These are phyloP conservation scores for Linnaemya tessellans DNA, from an alignment of 2,888 invertebrate genomes.

Conservation along the genomic window DNA sequence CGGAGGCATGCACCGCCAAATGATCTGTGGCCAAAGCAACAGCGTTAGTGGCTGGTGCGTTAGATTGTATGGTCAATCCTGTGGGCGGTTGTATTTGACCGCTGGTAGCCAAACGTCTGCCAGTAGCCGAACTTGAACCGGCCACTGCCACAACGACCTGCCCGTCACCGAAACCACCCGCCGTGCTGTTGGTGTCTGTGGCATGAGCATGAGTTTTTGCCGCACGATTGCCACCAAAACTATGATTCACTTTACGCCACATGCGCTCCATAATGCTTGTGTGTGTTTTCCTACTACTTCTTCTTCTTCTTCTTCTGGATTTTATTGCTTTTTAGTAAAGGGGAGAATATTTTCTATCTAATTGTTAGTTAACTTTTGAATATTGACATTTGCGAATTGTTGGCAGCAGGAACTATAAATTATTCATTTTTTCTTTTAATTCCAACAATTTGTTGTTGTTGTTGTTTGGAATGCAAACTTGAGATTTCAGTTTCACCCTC, in stretches of 20 bases:
- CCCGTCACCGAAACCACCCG: conserved; percentile 82
- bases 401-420: conserved; percentile 71
- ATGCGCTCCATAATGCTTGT: conserved; percentile 81
- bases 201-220: conserved; percentile 75
- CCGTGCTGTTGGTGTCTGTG: conserved; percentile 82
- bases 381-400: conserved; percentile 63
- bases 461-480: conserved; percentile 17
- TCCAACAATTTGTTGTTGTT: neutral
- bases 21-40: conserved; percentile 40
- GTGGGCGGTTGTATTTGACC: conserved; percentile 73
- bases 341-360: conserved; percentile 67
- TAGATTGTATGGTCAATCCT: neutral
- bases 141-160: conserved; percentile 81
- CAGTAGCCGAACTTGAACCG: conserved; percentile 81
- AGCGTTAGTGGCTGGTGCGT: conserved; percentile 2
- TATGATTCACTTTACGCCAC: conserved; percentile 84
- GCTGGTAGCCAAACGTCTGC: conserved; percentile 81
- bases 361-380: conserved; percentile 67
- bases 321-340: neutral
- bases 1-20: conserved; percentile 56
- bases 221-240: conserved; percentile 79
- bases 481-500: conserved; percentile 17
- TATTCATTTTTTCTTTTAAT: conserved; percentile 50
- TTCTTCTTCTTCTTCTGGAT: neutral
- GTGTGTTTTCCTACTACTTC: conserved; percentile 13